Conservation (phyloP, 92 coral and sea anemone genomes). For the Desmophyllum pertusum region DNA sequence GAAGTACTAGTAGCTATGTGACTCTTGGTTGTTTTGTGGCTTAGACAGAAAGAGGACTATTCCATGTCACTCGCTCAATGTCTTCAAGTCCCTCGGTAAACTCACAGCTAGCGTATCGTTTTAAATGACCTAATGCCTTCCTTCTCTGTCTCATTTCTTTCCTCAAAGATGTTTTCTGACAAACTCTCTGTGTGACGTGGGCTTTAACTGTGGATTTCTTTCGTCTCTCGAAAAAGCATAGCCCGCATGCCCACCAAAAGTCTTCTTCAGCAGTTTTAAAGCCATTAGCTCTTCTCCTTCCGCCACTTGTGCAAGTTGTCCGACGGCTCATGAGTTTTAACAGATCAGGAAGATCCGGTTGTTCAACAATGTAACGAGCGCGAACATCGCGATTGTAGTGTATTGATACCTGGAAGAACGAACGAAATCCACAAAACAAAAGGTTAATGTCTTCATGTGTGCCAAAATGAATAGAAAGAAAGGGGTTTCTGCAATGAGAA, state of each 20-base stretch:
- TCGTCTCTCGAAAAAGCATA: conserved; percentile 68
- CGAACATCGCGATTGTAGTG: conserved; percentile 66
- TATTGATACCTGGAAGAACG: conserved; percentile 55
- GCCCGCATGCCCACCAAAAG: conserved; percentile 79
- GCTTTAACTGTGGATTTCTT: conserved; percentile 81
- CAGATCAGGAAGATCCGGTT: conserved; percentile 74
- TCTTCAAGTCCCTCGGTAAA: conserved; percentile 29
- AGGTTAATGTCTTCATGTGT: neutral
- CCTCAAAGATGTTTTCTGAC: conserved; percentile 63
- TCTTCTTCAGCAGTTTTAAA: conserved; percentile 76
- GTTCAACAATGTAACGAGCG: conserved; percentile 71
- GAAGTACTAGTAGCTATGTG: neutral
- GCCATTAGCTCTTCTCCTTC: conserved; percentile 77
- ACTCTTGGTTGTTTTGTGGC: neutral
- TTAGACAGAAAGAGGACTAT: conserved; percentile 44
- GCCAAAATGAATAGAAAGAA: neutral
- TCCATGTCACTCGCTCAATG: conserved; percentile 23
- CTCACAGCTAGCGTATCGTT: conserved; percentile 50
- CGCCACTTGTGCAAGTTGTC: conserved; percentile 32
- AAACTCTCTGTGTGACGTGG: conserved; percentile 72
- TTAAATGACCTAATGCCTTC: conserved; percentile 40
- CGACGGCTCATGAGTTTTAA: conserved; percentile 71
- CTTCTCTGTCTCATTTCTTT: conserved; percentile 53
- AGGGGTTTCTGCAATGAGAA: neutral
- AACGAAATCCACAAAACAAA: neutral